phyloP scores from a whole-genome alignment of 2,888 invertebrate species.

The Scelioninae gen. 2 region DNA sequence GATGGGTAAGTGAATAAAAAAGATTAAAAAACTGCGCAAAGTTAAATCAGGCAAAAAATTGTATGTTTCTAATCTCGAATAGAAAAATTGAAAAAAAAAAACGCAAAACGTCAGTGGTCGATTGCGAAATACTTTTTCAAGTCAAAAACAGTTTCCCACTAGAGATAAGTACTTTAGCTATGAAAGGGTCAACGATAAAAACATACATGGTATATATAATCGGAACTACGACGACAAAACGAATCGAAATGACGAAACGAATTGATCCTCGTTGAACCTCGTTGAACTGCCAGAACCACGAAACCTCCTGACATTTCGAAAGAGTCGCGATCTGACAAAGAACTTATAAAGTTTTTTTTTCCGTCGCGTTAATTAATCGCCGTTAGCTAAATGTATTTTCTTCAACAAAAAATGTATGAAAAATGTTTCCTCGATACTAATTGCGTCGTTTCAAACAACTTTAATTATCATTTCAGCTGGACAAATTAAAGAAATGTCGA shows the following conservation, averaged over 20 bases:
- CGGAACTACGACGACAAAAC: conserved; percentile 58
- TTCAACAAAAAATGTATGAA: conserved; percentile 22
- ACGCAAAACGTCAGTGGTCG: conserved; percentile 33
- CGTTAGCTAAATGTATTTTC: conserved; percentile 28
- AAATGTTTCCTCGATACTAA: conserved; percentile 33
- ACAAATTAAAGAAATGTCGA: conserved; percentile 29
- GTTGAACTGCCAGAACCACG: conserved; percentile 58
- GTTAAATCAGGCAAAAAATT: conserved; percentile 10
- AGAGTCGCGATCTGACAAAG: conserved; percentile 55
- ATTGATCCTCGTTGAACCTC: conserved; percentile 60
- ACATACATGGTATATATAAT: conserved; percentile 45
- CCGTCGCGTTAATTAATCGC: conserved; percentile 42
- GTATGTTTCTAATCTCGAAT: conserved; percentile 32
- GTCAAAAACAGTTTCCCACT: conserved; percentile 55
- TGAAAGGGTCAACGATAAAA: conserved; percentile 56
- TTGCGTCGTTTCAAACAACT: conserved; percentile 29
- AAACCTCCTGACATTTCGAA: conserved; percentile 58
- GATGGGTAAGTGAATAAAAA: not conserved
- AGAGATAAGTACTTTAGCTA: conserved; percentile 55
- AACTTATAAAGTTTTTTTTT: conserved; percentile 43
- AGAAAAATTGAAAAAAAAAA: conserved; percentile 10
- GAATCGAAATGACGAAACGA: conserved; percentile 62
- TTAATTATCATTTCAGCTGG: conserved; percentile 36
- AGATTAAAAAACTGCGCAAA: not conserved
- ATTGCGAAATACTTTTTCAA: conserved; percentile 54